These are phyloP conservation scores for Typhlichthys subterraneus DNA, from an alignment of 2,797 vertebrate genomes.

Conservation along the genomic window DNA sequence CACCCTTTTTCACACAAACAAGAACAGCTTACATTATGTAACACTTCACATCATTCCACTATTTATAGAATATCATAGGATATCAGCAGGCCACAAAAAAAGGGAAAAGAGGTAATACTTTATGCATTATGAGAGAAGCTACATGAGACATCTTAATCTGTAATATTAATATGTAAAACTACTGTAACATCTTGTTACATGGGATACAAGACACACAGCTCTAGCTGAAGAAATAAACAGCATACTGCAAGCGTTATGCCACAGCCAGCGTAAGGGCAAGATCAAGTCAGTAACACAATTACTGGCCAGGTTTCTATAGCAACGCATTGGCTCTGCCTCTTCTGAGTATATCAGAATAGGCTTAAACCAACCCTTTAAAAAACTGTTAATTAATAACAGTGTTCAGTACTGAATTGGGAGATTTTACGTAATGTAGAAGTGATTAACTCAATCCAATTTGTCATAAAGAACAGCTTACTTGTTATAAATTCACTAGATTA, in stretches of 20 bases:
- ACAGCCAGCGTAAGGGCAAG: constrained; percentile 22
- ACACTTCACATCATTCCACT: no score
- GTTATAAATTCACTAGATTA: no score
- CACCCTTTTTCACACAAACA: no score
- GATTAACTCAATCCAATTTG: neutral
- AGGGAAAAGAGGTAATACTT: no score
- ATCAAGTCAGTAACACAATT: constrained; percentile 62
- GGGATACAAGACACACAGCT: neutral
- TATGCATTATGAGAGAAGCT: no score
- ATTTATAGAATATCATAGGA: no score
- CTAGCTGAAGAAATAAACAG: constrained; percentile 7
- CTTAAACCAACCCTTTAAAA: constrained; percentile 14
- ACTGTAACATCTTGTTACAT: neutral
- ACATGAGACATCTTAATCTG: neutral
- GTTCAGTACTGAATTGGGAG: constrained; percentile 1
- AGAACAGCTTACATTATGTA: no score
- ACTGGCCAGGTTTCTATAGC: constrained; percentile 67
- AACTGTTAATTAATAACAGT: neutral
- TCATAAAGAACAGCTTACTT: neutral
- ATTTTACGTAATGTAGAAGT: neutral
- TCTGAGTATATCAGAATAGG: constrained; percentile 26
- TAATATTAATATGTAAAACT: neutral
- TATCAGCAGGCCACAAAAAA: no score
- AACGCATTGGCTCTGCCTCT: constrained; percentile 49
- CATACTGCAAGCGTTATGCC: constrained; percentile 16